Base-by-base conservation (phyloP, 2,113 vertebrate genomes). In the Gallinago paraguaiae region DNA sequence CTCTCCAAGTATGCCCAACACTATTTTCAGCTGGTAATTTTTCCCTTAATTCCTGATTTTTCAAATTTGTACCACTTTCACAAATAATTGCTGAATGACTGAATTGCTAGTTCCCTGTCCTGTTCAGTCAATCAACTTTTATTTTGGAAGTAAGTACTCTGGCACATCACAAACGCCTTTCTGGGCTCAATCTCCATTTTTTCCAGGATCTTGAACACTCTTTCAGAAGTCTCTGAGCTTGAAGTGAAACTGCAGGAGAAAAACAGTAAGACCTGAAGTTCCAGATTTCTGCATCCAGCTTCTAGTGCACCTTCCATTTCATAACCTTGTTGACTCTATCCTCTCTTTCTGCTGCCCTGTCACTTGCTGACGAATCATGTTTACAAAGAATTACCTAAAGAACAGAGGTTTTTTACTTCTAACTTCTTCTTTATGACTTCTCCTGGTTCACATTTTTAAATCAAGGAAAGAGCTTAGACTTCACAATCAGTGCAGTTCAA, bases 111-210 rank as follows among this genome's bases (percentile, higher is more conserved):
- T 76, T 61, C 13, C 25, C 74, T 95, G 69, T 84, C 45, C 60
- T 54, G 30, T 88, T 72, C 65, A 81, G 43, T 67, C 48, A 86
- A 17, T 11, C 19, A 76, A 5, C 20, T 85, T 27, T 27, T 7
- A 16, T 28, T 86, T 61, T 51, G 48, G 56, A 93, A 95, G 89
- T 67, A 85, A 65, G 93, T 93, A 56, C 48, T 93, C 11, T 70
- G 31, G 60, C 64, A 71, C 17, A 77, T n/a, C 11, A 81, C 56
- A 97, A 54, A 45, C 6, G 35, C 45, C 35, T 95, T 69, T 19
- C 6, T 84, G 35, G 11, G 48, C 13, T 93, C 56, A 39, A 59
- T 79, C 54, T 88, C 50, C n/a, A 75, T 91, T 95, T 68, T 33
- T 27, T 15, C 56, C 17, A 74, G 50, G 41, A 70, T 79, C 56